Conservation (phyloP, 92 coral and sea anemone genomes). For the Pocillopora grandis region DNA sequence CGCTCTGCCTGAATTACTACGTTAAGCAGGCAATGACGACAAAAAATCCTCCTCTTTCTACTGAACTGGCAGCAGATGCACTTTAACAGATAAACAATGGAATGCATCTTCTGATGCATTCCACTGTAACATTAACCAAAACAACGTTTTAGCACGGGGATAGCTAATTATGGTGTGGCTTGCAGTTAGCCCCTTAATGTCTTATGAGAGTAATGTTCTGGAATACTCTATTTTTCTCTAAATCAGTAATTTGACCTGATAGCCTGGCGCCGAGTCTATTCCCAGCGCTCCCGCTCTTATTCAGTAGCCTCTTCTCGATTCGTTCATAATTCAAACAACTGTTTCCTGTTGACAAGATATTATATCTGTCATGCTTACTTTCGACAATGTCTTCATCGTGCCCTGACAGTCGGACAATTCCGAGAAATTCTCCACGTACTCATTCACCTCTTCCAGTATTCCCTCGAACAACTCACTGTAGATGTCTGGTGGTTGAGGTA, state of each 20-base stretch:
- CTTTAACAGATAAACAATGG: not conserved
- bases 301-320: not conserved
- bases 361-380: constrained; percentile 22
- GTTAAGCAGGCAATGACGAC: too few species aligned
- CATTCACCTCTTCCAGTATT: constrained; percentile 40
- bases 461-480: constrained; percentile 44
- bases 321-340: not conserved
- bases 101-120: not conserved
- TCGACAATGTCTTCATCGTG: constrained; percentile 21
- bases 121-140: not conserved
- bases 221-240: too few species aligned
- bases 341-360: constrained; percentile 23
- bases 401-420: constrained; percentile 1
- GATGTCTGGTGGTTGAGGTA: constrained; percentile 29
- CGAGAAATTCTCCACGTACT: constrained; percentile 25
- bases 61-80: not conserved
- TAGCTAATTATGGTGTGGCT: not conserved
- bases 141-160: too few species aligned
- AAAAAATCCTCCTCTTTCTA: too few species aligned
- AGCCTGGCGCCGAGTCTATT: not conserved
- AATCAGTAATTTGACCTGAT: too few species aligned
- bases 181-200: not conserved
- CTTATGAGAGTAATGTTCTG: too few species aligned
- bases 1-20: too few species aligned
- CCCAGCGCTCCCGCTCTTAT: not conserved